Base-by-base conservation (phyloP, 1,140 invertebrate genomes). In the Ceratina australensis region DNA sequence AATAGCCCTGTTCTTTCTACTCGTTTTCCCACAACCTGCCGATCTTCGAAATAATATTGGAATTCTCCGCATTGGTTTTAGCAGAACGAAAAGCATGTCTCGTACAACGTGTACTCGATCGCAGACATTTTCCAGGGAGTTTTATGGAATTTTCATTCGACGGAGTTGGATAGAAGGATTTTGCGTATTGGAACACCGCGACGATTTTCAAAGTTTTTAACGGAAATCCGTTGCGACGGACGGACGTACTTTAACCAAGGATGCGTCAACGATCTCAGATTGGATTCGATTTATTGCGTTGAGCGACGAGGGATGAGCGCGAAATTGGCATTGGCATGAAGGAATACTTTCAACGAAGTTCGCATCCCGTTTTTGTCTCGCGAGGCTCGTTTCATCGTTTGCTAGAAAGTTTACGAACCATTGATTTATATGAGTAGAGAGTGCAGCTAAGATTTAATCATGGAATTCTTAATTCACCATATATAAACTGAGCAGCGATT, bases 241-340 rank as follows among this genome's bases (percentile, higher is more conserved):
- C 28, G 15, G 18, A 28, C n/a, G 67, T 69, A 15, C 18, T 69
- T 57, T 57, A 73, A 56, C 33, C 33, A 42, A 16, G 22, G 54
- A 5, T 16, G 20, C 50, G 33, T 26, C 33, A 8, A 49, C 4
- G 13, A 57, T 12, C 22, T 15, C 8, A 59, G 33, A 59, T 42
- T 67, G 22, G 54, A 28, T 42, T 26, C 72, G 63, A 75, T 75
- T 59, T 67, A 24, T 59, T 64, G 52, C 18, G 63, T 42, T 42
- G 33, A 42, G n/a, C 0, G 47, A 74, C 22, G 63, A 26, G 57
- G 18, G 33, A 22, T 33, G 26, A 24, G 33, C 16, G 15, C 22
- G 33, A 15, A 72, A 61, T 72, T 60, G 57, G 16, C 22, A 26
- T 47, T 42, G 42, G 15, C 2, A 13, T 1, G 22, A 47, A 61